Evolutionary conservation across 2,888 invertebrate genomes (phyloP).

Genomic region (Rhagonycha lutea): DNA sequence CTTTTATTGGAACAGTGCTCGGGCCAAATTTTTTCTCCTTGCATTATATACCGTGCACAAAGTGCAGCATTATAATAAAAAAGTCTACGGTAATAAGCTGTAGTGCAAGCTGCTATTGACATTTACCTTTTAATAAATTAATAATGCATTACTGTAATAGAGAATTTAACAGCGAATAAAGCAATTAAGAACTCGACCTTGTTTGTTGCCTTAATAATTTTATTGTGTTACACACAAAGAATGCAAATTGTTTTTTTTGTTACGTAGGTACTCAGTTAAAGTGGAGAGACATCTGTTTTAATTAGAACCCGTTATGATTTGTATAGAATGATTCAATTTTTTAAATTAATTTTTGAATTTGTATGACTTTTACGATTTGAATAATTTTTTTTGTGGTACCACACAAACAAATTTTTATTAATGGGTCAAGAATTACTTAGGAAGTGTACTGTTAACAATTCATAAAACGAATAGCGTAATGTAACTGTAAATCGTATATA

Average conservation of each 20-base stretch:
- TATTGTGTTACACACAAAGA: slow-evolving; percentile 17
- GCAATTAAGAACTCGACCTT: slow-evolving; percentile 20
- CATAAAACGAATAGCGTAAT: not conserved
- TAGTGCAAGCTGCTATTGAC: not conserved
- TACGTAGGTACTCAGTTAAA: not conserved
- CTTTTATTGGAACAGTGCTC: not conserved
- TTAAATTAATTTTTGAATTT: not conserved
- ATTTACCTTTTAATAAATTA: not conserved
- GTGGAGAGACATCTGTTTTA: not conserved
- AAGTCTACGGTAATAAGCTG: not conserved
- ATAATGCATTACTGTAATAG: not conserved
- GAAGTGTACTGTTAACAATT: not conserved
- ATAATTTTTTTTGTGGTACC: not conserved
- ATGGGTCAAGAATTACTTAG: not conserved
- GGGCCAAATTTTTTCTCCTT: not conserved
- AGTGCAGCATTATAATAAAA: not conserved
- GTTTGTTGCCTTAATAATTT: slow-evolving; percentile 8
- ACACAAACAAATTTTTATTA: not conserved
- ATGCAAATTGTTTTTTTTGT: not conserved
- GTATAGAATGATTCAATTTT: not conserved
- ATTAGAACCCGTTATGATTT: not conserved
- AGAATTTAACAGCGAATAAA: slow-evolving; percentile 9
- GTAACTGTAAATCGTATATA: not conserved
- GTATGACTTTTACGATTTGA: not conserved
- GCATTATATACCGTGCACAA: not conserved